Conservation (phyloP, 1,140 invertebrate species). For the Heliconius hewitsoni region DNA sequence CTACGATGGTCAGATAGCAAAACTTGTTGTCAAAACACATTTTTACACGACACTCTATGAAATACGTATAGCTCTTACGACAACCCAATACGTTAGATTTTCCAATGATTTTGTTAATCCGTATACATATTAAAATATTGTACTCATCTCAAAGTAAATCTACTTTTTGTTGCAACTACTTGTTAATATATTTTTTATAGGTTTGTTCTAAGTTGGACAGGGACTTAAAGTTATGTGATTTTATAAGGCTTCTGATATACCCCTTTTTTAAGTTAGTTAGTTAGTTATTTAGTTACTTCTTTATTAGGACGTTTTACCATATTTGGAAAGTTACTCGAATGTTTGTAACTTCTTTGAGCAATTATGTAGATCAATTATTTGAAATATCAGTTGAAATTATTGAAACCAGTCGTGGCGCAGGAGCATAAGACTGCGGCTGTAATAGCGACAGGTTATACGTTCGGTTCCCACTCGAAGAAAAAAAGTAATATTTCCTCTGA, state of each 20-base stretch:
- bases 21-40: constrained; percentile 3
- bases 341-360: background rate
- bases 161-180: constrained; percentile 62
- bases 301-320: background rate
- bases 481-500: no score
- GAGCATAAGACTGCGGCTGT: no score
- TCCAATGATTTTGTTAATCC: background rate
- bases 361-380: background rate
- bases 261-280: background rate
- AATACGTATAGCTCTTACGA: background rate
- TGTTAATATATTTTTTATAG: constrained; percentile 68
- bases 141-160: constrained; percentile 32
- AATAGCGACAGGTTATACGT: no score
- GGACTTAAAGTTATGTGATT: constrained; percentile 23
- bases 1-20: background rate
- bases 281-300: background rate
- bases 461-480: no score
- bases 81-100: background rate
- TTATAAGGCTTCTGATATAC: constrained; percentile 21
- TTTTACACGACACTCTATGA: background rate
- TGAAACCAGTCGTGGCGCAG: no score
- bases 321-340: background rate
- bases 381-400: background rate
- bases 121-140: constrained; percentile 7
- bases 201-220: constrained; percentile 34